Evolutionary conservation across 2,113 vertebrate species (phyloP), one percentile per base, ranked within the genome.

Genomic region (Plotosus lineatus): DNA sequence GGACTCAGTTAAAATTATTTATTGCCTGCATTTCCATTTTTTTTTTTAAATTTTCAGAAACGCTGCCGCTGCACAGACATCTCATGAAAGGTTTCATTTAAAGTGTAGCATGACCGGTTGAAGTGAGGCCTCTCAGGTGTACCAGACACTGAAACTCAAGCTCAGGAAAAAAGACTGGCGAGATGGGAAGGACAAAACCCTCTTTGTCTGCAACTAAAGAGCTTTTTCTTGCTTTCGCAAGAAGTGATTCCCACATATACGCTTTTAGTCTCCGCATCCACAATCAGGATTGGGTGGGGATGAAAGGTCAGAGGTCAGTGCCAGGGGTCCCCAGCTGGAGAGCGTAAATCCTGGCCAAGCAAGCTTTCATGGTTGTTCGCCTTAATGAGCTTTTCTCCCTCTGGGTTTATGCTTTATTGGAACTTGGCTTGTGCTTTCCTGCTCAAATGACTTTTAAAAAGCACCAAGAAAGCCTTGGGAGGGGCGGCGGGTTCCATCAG

Each of bases 251-350:
- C 60, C 81, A 83, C 84, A 82, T 72, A 83, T 56, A 66, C 31
- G 50, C 46, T 11, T 3, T 72, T 44, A 26, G 68, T 56, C 73
- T 76, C 40, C 28, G 19, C 44, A 78, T 50, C 73, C 48, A 26
- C n/a, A 12, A 50, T 81, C 71, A 78, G 42, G 50, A 14, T 53
- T 8, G 80, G 60, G 78, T 75, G 81, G 68, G 58, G 61, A 74
- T 17, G 28, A 46, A 69, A 79, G 84, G 85, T 83, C 75, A 83
- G 58, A 83, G 85, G 78, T 81, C n/a, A 56, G 72, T 48, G 26
- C 33, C 28, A 78, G 51, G 69, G 85, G 78, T 86, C 75, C 79
- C 85, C 85, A 86, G 85, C 85, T 86, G 85, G 82, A 83, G 78
- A 83, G 78, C 69, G 79, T 86, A 86, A 86, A 86, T 86, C 75